Base-by-base conservation (phyloP, 92 coral and sea anemone genomes). In the Parazoanthus swiftii region DNA sequence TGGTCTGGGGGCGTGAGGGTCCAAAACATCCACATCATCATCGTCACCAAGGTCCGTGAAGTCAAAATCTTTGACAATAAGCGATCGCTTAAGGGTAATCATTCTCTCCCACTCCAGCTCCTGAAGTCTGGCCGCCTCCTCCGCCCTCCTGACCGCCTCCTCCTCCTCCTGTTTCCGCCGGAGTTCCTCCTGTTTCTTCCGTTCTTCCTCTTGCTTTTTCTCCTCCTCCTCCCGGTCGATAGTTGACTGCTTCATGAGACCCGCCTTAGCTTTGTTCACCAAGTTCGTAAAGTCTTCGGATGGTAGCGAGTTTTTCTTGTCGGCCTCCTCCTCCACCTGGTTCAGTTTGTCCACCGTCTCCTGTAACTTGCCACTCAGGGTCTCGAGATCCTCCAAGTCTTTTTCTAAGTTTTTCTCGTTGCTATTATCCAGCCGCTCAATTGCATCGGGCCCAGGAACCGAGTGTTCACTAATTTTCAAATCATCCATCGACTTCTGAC, bases 81-180 rank as follows among this genome's bases (percentile, higher is more conserved):
- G 95, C 43, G 96, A 90, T 33, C 99, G 94, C 48, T 97, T 97
- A 7, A 94, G 91, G n/a, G 98, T 94, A 13, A 97, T 95, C 94
- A 95, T 95, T 85, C 93, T 87, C 20, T 97, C 99, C 99, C 99
- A 97, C 78, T 97, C 99, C 1, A 97, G 91, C 80, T 97, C 99
- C 70, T 97, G 98, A 36, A 90, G 85, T 36, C 94, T 70, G 3
- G 95, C 96, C 0, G 97, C 99, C 89, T 95, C 97, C 80, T 95
- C 99, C 2, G 98, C 99, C 18, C 95, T 95, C 66, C 89, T 93
- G 77, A 95, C 79, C 6, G 92, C 94, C 35, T 88, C 91, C 86
- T 97, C 99, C 54, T 97, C 99, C 71, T 95, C 99, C 59, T 89
- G 84, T 50, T 75, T 83, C 76, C 89, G 89, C 3, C 93, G 88